Base-by-base conservation (phyloP, 2,888 invertebrate genomes). In the Nebria brevicollis region DNA sequence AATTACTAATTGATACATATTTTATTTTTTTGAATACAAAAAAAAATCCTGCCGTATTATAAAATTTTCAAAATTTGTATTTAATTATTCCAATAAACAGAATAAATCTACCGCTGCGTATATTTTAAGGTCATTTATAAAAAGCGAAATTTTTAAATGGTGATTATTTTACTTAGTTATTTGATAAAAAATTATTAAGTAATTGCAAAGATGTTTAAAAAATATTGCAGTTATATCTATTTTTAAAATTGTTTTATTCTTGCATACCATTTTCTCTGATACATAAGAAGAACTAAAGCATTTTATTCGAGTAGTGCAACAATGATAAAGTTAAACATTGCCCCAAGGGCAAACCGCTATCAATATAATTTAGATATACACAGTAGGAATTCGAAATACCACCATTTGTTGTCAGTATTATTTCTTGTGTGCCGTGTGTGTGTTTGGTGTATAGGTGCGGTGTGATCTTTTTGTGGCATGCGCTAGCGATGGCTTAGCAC, bases 401-500 rank as follows among this genome's bases (percentile, higher is more conserved):
- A 84, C 79, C 8, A 74, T 82, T 25, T 76, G 66, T 76, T 80
- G 77, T 15, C 82, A 77, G 43, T 77, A 72, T 20, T 43, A 25
- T 54, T 26, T 54, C 5, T 11, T 11, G 43, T 70, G 34, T 70
- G 15, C 10, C 7, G 10, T 13, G 20, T 43, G 54, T 70, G 41
- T 70, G 13, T 42, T 7, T 26, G 43, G 25, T 13, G 7, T 15
- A 54, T 15, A 54, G 10, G 70, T 70, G 54, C 41, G 77, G 25
- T 5, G 77, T 10, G 34, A 77, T 13, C 72, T 77, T 41, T 64
- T 72, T 6, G 65, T 77, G 87, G 86, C 86, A 86, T 84, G 85
- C 86, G 83, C 83, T 78, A 83, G 83, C 54, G 54, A 54, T 54
- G 54, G 6, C 54, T 54, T 6, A 54, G 54, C 54, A 54, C 54